Evolutionary conservation across 2,797 vertebrate genomes (phyloP).

Genomic region (Neosilurus hyrtlii): DNA sequence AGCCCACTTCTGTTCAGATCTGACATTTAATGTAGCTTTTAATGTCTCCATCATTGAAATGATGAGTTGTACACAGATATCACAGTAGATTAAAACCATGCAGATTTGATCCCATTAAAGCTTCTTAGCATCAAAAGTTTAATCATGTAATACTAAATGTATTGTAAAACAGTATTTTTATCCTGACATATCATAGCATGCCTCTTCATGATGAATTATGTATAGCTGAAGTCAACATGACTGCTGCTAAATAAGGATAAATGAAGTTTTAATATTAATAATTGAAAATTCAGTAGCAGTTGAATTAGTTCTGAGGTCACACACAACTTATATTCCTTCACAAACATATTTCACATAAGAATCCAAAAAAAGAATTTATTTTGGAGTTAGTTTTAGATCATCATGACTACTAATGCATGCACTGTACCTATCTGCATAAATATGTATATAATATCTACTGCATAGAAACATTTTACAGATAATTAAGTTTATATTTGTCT

Average conservation of each 20-base stretch:
- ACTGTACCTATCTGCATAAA: background rate
- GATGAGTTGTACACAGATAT: no score
- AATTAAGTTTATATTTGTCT: no score
- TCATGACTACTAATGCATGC: no score
- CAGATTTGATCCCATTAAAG: background rate
- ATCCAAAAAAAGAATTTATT: background rate
- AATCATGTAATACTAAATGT: no score
- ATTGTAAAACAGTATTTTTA: no score
- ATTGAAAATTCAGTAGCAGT: background rate
- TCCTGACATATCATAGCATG: background rate
- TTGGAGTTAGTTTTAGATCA: background rate
- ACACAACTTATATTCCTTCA: background rate
- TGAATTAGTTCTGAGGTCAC: background rate
- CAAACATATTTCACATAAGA: background rate
- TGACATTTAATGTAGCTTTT: background rate
- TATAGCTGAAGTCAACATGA: background rate
- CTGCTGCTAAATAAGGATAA: constrained; percentile 11
- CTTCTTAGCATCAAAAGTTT: background rate
- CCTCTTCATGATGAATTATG: constrained; percentile 7
- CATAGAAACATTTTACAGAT: background rate
- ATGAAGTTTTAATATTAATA: background rate
- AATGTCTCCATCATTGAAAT: background rate
- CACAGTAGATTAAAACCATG: background rate
- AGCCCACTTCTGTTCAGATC: background rate
- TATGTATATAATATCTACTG: background rate